Evolutionary conservation across 2,888 invertebrate genomes (phyloP), one percentile per base, ranked within the genome.

Genomic region (Athetis lepigone): DNA sequence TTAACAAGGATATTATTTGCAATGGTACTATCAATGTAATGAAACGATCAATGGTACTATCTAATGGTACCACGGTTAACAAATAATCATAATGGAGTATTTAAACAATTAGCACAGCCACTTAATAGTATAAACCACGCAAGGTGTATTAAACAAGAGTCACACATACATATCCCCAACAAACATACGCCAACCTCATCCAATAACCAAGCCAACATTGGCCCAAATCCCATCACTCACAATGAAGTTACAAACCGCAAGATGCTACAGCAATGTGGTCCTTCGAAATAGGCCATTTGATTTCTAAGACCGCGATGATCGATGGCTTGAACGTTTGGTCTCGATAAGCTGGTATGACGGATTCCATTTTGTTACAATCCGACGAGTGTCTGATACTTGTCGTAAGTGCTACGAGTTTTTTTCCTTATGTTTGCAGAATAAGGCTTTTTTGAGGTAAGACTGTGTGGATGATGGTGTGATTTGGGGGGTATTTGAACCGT

Each of bases 221-320:
- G 60, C 13, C 49, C 18, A 52, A 57, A 19, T 0, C 19, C 46
- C 29, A 61, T 57, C 55, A 23, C 27, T 50, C 56, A 29, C 52
- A 58, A 77, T 75, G 46, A 36, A 70, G 72, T 77, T 75, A 79
- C 61, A 40, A 37, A 72, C 76, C 79, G 19, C 61, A 72, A 72
- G 77, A 68, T 29, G 71, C 45, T 33, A 47, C 61, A 46, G 46
- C 47, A 57, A 64, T 64, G 61, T 21, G 64, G 61, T 67, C 40
- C 16, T 47, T 19, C 33, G 50, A 45, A 73, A 67, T 52, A 66
- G 49, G 16, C 59, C 40, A 64, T 77, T 77, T 72, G 56, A 50
- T 45, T 65, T 40, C 40, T 51, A 61, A 72, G 65, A 59, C 45
- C 50, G 54, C 39, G 19, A 78, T 75, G 75, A 75, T 63, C 29